Base-by-base conservation (phyloP, 1,140 invertebrate species). In the Drosophila nigrodunni region DNA sequence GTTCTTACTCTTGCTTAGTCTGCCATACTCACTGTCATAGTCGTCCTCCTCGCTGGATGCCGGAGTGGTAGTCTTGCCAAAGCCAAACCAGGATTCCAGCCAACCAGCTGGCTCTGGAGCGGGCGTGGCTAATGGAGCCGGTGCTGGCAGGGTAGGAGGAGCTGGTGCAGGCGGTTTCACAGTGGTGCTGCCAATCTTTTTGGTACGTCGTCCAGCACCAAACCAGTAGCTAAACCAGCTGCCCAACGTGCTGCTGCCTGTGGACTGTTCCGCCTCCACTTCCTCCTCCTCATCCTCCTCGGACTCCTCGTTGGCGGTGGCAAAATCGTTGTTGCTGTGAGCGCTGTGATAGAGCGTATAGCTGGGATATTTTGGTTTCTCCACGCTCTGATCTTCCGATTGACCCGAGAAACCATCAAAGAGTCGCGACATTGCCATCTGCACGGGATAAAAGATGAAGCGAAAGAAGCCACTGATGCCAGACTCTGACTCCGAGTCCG, bases 401-500 rank as follows among this genome's bases (percentile, higher is more conserved):
- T 73, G 54, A 18, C 50, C 52, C 2, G 44, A 54, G 1, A 90
- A 69, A 39, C 81, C 79, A 30, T 92, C 90, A 30, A 87, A 83
- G 0, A 92, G n/a, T 1, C 78, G 72, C 1, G 77, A 54, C 82
- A 92, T 89, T 18, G 88, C 86, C 74, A 88, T 35, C 37, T 92
- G 89, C 3, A 92, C 77, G 15, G 91, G 91, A 66, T 91, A 92
- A 64, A 92, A 92, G 1, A 92, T 71, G 85, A 92, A 90, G 50
- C 90, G 89, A 62, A 92, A 82, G 62, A 92, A 91, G 35, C 83
- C 70, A 37, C 77, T 78, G 0, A 91, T 75, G 9, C 83, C 60
- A 6, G 39, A 34, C 15, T 58, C 52, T 9, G 39, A 37, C 1
- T 64, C 68, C 11, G 39, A 41, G 13, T 70, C 68, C 7, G 47